phyloP scores from a whole-genome alignment of 2,888 invertebrate species.

The Cantharis lateralis region DNA sequence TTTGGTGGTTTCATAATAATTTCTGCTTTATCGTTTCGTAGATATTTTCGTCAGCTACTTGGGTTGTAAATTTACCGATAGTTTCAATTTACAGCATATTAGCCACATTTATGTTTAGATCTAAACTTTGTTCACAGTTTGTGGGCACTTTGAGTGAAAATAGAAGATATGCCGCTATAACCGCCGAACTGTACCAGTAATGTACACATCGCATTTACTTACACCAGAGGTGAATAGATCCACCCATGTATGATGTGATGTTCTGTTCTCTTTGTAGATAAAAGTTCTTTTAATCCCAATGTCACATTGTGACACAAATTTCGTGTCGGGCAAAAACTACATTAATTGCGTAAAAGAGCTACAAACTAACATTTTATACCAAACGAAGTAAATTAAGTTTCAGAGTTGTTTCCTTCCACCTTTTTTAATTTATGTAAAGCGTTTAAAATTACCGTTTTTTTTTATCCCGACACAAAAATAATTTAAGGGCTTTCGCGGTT shows the following conservation, averaged over 20 bases:
- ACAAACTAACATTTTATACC: background rate
- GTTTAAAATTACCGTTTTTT: background rate
- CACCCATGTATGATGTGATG: constrained; percentile 20
- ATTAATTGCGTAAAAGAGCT: background rate
- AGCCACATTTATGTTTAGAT: background rate
- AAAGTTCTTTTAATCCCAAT: constrained; percentile 8
- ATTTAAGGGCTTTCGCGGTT: background rate
- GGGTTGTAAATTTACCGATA: constrained; percentile 2
- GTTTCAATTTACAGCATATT: constrained; percentile 16
- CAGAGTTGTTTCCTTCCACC: background rate
- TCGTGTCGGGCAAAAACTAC: background rate
- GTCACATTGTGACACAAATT: background rate
- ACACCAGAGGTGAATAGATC: constrained; percentile 19
- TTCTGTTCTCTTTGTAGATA: constrained; percentile 16
- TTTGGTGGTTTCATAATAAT: background rate
- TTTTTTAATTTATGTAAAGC: background rate
- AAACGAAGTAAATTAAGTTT: background rate
- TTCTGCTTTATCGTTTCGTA: background rate
- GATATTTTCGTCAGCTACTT: background rate
- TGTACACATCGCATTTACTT: constrained; percentile 23
- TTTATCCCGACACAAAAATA: background rate
- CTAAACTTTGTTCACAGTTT: constrained; percentile 21
- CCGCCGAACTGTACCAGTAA: constrained; percentile 19
- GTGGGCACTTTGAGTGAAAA: constrained; percentile 24
- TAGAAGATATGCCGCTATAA: constrained; percentile 12